Conservation (phyloP, 2,797 vertebrate genomes). For the Tolypeutes matacus region DNA sequence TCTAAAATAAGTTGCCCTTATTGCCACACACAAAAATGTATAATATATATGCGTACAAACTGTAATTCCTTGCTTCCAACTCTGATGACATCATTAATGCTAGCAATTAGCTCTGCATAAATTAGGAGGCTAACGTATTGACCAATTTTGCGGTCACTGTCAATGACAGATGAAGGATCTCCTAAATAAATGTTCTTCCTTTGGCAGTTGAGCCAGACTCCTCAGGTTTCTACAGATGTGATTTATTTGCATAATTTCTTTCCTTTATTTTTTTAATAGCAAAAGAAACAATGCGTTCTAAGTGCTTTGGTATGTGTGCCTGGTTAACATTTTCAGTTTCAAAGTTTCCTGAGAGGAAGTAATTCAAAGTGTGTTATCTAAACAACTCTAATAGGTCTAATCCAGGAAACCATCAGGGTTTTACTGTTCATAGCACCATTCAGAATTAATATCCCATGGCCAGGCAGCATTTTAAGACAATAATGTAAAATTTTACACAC, state of each 20-base stretch:
- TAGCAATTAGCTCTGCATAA: conserved; percentile 51
- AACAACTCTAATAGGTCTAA: conserved; percentile 87
- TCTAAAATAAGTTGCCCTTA: conserved; percentile 45
- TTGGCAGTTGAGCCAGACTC: conserved; percentile 23
- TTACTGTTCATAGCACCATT: conserved; percentile 77
- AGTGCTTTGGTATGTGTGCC: conserved; percentile 80
- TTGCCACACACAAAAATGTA: not conserved
- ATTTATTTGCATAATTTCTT: conserved; percentile 76
- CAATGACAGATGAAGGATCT: conserved; percentile 57
- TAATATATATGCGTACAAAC: not conserved
- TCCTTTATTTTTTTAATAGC: conserved; percentile 35
- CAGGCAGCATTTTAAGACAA: conserved; percentile 69
- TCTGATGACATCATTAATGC: conserved; percentile 21
- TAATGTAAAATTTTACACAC: not conserved
- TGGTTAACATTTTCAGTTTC: conserved; percentile 82
- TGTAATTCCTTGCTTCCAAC: conserved; percentile 64
- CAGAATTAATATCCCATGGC: conserved; percentile 70
- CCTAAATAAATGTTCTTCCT: conserved; percentile 61
- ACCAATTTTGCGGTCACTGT: conserved; percentile 36
- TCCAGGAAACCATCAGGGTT: conserved; percentile 88
- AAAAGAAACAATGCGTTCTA: conserved; percentile 74
- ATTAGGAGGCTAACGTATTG: conserved; percentile 19
- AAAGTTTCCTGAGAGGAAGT: conserved; percentile 90
- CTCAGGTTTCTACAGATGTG: conserved; percentile 57
- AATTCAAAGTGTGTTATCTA: conserved; percentile 88